A percentile compares a stretch with the other conserved stretches of the same genome.
Evolutionary conservation across 2,888 invertebrate genomes (phyloP).

Genomic region (Ametastegia equiseti): DNA sequence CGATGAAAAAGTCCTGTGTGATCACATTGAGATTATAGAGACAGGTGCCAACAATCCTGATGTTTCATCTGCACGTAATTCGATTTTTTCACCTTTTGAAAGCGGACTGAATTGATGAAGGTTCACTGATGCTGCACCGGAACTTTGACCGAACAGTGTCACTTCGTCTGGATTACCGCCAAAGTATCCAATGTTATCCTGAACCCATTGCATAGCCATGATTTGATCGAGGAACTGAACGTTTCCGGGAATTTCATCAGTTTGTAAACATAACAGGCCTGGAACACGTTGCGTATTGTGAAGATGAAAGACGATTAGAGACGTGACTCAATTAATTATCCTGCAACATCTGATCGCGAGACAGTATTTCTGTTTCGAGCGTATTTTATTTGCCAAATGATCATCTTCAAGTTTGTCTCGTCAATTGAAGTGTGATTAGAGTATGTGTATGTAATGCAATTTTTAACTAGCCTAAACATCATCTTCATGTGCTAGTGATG

Average conservation of each 20-base stretch:
- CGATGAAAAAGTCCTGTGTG: conserved; percentile 72
- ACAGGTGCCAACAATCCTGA: neutral
- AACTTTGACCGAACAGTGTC: conserved; percentile 74
- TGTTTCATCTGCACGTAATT: too few species aligned
- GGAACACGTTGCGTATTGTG: neutral
- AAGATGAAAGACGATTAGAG: neutral
- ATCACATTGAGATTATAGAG: conserved; percentile 47
- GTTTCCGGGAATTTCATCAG: conserved; percentile 72
- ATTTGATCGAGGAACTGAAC: conserved; percentile 73
- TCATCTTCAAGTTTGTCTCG: too few species aligned
- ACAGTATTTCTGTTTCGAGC: too few species aligned
- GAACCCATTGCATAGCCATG: conserved; percentile 72
- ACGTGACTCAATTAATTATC: neutral
- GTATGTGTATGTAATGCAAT: too few species aligned
- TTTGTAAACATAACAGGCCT: conserved; percentile 73
- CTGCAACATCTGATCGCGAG: neutral
- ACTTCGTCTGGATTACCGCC: conserved; percentile 71
- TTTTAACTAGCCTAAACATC: too few species aligned
- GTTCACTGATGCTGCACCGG: conserved; percentile 71
- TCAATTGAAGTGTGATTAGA: too few species aligned
- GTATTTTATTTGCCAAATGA: too few species aligned
- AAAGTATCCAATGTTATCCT: conserved; percentile 70
- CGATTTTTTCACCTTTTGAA: conserved; percentile 29
- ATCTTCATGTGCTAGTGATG: too few species aligned
- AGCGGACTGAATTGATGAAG: conserved; percentile 67